Conservation (phyloP, 2,888 invertebrate species). For the Caenorhabditis afra region DNA sequence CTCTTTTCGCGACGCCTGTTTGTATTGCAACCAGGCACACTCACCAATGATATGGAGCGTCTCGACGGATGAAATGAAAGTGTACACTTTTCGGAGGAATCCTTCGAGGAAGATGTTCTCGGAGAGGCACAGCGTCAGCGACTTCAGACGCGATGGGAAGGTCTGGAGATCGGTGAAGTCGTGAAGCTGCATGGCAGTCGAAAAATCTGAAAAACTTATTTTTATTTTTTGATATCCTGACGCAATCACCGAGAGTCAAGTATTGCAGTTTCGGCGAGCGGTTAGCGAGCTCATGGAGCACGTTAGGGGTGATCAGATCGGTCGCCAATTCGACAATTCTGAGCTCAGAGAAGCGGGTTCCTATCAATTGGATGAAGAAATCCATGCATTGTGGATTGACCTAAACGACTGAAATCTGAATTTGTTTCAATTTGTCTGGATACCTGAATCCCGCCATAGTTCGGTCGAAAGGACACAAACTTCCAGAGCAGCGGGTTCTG, state of each 20-base stretch:
- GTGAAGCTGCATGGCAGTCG: conserved; percentile 98
- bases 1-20: conserved; percentile 19
- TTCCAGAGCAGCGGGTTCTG: conserved; percentile 97
- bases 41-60: conserved; percentile 94
- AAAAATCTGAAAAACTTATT: conserved; percentile 94
- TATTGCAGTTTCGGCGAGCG: conserved; percentile 96
- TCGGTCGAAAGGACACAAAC: conserved; percentile 94
- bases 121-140: conserved; percentile 94
- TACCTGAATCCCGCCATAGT: conserved; percentile 94
- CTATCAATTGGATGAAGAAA: conserved; percentile 74
- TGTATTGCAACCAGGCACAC: conserved; percentile 51
- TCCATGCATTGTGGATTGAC: conserved; percentile 67
- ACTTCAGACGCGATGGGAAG: conserved; percentile 95
- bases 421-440: too few relatives aligned
- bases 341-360: conserved; percentile 88
- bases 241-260: conserved; percentile 88
- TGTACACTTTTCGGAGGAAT: conserved; percentile 99
- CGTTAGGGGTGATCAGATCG: conserved; percentile 95
- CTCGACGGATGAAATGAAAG: conserved; percentile 97
- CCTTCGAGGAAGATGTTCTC: conserved; percentile 99
- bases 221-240: too few relatives aligned
- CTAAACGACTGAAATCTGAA: conserved; percentile 62
- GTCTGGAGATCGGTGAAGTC: conserved; percentile 99
- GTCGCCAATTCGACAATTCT: conserved; percentile 94
- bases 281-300: conserved; percentile 95